Conservation (phyloP, 2,113 vertebrate genomes). For the Poecilia latipinna region DNA sequence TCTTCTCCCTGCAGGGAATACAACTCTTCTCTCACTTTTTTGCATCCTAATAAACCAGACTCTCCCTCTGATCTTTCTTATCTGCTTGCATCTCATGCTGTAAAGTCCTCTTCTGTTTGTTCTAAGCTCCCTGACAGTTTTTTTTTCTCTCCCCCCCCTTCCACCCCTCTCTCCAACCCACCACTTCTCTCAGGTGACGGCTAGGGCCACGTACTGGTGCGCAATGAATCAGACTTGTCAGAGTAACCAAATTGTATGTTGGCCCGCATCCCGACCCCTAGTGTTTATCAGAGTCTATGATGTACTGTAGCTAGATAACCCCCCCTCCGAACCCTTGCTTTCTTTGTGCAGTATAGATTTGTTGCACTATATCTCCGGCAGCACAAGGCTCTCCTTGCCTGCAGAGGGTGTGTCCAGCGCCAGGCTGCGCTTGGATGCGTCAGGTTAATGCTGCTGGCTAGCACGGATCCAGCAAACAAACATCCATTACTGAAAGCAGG, state of each 20-base stretch:
- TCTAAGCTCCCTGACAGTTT: slow-evolving; percentile 48
- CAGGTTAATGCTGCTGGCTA: slow-evolving; percentile 58
- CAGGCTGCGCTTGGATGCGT: slow-evolving; percentile 52
- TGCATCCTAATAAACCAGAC: slow-evolving; percentile 51
- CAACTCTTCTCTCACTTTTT: slow-evolving; percentile 32
- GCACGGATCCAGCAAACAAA: slow-evolving; percentile 53
- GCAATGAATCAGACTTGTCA: slow-evolving; percentile 55
- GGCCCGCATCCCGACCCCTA: slow-evolving; percentile 46
- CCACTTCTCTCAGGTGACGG: slow-evolving; percentile 22
- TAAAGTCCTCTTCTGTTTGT: slow-evolving; percentile 45
- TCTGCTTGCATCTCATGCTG: slow-evolving; percentile 57
- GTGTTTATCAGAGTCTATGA: slow-evolving; percentile 60
- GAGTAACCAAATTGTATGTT: slow-evolving; percentile 52
- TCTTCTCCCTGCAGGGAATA: slow-evolving; percentile 34
- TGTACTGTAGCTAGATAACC: slow-evolving; percentile 32
- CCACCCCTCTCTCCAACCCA: not conserved
- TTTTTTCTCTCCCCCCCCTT: not conserved
- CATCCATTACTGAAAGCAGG: slow-evolving; percentile 38
- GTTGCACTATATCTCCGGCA: slow-evolving; percentile 59
- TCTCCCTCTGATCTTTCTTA: slow-evolving; percentile 56
- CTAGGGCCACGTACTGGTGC: slow-evolving; percentile 29
- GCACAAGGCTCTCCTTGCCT: slow-evolving; percentile 46
- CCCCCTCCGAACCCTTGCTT: slow-evolving; percentile 19
- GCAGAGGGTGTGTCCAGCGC: slow-evolving; percentile 59
- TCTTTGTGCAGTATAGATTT: slow-evolving; percentile 59